Evolutionary conservation across 2,113 vertebrate genomes (phyloP), one percentile per base, ranked within the genome.

Genomic region (Chaetodon trifascialis): DNA sequence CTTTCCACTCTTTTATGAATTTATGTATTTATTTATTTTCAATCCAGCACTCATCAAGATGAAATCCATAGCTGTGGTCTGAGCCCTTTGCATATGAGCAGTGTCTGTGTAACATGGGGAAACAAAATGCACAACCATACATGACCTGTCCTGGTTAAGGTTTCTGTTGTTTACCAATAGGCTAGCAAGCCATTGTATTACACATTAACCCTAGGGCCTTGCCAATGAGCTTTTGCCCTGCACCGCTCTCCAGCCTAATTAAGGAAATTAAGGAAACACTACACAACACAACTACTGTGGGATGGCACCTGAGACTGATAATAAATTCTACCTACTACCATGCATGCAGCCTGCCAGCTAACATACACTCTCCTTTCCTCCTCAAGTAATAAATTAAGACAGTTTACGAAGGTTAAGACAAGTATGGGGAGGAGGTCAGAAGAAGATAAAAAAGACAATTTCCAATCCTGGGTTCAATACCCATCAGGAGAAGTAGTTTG

Each of bases 231-330:
- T 86, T 30, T 2, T 74, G 79, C 83, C 86, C 75, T 58, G 42
- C 46, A 25, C 79, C 36, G 68, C 75, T 89, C 86, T 87, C 86
- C 49, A 81, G 82, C 69, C 88, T 92, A 90, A 92, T 93, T 92
- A 93, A 89, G 63, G 59, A 80, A 90, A 92, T 93, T 92, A 93
- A 89, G 63, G 59, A 80, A 88, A 90, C 79, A 79, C 86, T 81
- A n/a, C n/a, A n/a, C n/a, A n/a, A n/a, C n/a, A n/a, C n/a, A 84
- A 92, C 85, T 80, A 2, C 84, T 86, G 73, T 6, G 47, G 73
- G 79, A 79, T 44, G 16, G 17, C 69, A 55, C 70, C 52, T 62
- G 75, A 76, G 64, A 70, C 62, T 62, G 73, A 86, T 91, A 74
- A 89, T 91, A 80, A 85, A 86, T 88, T 80, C 80, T 56, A 59